Evolutionary conservation across 2,888 invertebrate species (phyloP), one percentile per base, ranked within the genome.

Genomic region (Arrhopalites spinosus): DNA sequence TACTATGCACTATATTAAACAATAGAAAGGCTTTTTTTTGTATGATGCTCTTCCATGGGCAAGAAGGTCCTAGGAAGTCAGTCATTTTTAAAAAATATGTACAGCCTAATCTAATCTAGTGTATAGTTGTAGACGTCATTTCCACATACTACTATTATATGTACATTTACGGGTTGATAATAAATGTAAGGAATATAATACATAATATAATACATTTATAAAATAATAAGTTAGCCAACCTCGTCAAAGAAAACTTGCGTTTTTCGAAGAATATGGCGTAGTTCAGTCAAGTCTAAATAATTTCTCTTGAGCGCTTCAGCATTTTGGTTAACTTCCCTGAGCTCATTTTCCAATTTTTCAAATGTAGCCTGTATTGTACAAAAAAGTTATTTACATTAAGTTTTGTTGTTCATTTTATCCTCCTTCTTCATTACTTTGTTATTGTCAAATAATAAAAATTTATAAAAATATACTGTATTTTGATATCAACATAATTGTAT

Each of bases 201-300:
- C 36, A 36, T 11, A 68, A 13, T 67, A 45, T 7, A 45, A 27
- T 23, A 15, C 15, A 23, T 25, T 61, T 61, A 1, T 2, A 11
- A n/a, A n/a, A n/a, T n/a, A n/a, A 45, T 50, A 30, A 27, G 43
- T 20, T 25, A 72, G 88, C 91, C 90, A 89, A 95, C 95, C 94
- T 98, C 97, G 85, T 96, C 96, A 86, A 99, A 98, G 88, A 98
- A 98, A 81, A 94, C 94, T 89, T 98, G 97, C 29, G 98, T 98
- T 87, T 98, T 98, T 83, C 95, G 90, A 78, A 99, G 88, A 83
- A 99, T 98, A 85, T 98, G 97, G 85, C 96, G 96, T 82, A 99
- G 88, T 86, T 99, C 99, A 0, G 97, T 96, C 79, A 99, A 88
- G 87, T 98, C 98, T 81, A 96, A 89, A 85, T 91, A 98, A 86